Base-by-base conservation (phyloP, 2,113 vertebrate species). In the Eurypyga helias region DNA sequence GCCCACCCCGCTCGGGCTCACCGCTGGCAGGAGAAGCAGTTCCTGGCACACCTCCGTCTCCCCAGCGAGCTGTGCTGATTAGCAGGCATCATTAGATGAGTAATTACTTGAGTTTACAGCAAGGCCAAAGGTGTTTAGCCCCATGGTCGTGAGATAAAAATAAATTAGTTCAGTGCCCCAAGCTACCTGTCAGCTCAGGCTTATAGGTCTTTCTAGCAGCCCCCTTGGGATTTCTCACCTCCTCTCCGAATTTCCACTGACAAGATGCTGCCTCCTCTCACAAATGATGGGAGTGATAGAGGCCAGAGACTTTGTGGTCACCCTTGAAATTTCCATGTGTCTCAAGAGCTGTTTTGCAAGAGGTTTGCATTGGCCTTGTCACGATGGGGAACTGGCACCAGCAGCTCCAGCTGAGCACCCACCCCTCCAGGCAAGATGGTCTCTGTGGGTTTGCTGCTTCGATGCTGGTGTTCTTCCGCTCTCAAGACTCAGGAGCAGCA, bases 391-490 rank as follows among this genome's bases (percentile, higher is more conserved):
- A 36, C 10, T 67, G 77, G 17, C 10, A 70, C 6, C 52, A 57
- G 52, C 43, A 76, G 52, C 58, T 77, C 43, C 67, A 79, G 66
- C 61, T 79, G 20, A 62, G 55, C 46, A 89, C 29, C 8, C 4
- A 6, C 3, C 19, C 12, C 26, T 89, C 71, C 3, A 5, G 66
- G 48, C 71, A 86, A 26, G 24, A 43, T 23, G n/a, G 20, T 45
- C 6, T 25, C 45, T 8, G 7, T 19, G 25, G 31, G 26, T 73
- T 80, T 90, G 13, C 60, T 78, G 60, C 55, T 88, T 73, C 2
- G 2, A 52, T 10, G 4, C n/a, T 1, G 0, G 20, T 1, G 1
- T 62, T 55, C n/a, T 31, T 78, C 51, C 3, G 3, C 36, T 38
- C 55, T 45, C 20, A 41, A 62, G 48, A 38, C 43, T 73, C 54